A percentile compares a stretch with the other conserved stretches of the same genome.
These are phyloP conservation scores for Clepsis dumicolana DNA, from an alignment of 2,888 invertebrate genomes.

Conservation along the genomic window DNA sequence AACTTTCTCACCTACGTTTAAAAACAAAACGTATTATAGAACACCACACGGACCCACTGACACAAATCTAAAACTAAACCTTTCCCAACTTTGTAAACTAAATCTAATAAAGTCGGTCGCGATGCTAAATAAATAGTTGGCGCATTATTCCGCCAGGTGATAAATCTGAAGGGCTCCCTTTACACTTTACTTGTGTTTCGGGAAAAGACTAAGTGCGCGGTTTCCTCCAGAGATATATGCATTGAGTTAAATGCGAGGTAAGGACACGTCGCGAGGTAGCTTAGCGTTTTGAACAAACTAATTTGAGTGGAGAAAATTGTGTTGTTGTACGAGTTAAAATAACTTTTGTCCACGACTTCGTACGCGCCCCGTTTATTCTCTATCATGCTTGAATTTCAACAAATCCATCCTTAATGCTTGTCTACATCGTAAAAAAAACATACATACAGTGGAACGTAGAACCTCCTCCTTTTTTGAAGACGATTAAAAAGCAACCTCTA, in stretches of 20 bases:
- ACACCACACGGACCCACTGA: constrained; percentile 19
- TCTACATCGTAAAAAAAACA: too few species aligned
- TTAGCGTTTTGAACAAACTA: constrained; percentile 10
- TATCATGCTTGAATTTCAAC: too few species aligned
- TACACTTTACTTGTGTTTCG: constrained; percentile 66
- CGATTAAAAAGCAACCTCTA: too few species aligned
- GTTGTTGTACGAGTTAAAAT: too few species aligned
- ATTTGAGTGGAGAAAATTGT: neutral
- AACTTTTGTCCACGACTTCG: too few species aligned
- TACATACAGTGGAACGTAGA: too few species aligned
- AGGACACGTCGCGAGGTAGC: constrained; percentile 16
- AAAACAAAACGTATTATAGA: neutral
- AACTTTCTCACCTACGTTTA: neutral
- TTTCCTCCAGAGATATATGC: constrained; percentile 59
- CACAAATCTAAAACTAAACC: constrained; percentile 42
- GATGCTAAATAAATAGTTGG: constrained; percentile 66
- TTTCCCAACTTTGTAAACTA: constrained; percentile 22
- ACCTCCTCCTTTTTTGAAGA: too few species aligned
- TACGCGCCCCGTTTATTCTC: too few species aligned
- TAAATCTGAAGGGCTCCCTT: constrained; percentile 71
- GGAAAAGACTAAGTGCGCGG: constrained; percentile 69
- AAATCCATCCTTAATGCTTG: too few species aligned
- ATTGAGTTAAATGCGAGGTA: constrained; percentile 46
- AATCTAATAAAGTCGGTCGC: constrained; percentile 41
- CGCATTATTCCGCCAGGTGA: constrained; percentile 75